phyloP scores from a whole-genome alignment of 1,140 invertebrate species.

The Drosophila simulans region DNA sequence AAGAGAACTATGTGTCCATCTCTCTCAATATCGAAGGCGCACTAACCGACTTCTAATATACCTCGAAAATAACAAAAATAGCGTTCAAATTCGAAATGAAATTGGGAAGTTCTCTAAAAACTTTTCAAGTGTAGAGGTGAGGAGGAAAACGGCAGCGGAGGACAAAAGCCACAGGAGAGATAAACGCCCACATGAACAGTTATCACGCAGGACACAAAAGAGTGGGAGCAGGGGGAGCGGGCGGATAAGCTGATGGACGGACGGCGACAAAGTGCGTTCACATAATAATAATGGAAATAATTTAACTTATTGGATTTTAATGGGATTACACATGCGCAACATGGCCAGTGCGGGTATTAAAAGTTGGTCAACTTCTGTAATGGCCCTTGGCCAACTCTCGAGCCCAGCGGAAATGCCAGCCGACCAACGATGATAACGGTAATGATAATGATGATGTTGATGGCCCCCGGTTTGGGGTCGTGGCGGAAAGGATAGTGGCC shows the following conservation, averaged over 20 bases:
- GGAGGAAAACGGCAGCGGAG: conserved; percentile 14
- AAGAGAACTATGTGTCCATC: too few relatives aligned
- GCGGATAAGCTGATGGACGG: conserved; percentile 49
- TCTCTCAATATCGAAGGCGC: too few relatives aligned
- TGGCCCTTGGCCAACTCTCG: conserved; percentile 43
- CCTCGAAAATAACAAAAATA: too few relatives aligned
- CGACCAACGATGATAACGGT: conserved; percentile 41
- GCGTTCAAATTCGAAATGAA: too few relatives aligned
- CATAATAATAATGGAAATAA: conserved; percentile 84
- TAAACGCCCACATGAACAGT: conserved; percentile 64
- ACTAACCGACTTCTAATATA: too few relatives aligned
- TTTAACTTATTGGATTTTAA: conserved; percentile 84
- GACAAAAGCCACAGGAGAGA: conserved; percentile 65
- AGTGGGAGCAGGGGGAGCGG: not conserved
- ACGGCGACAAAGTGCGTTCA: conserved; percentile 72
- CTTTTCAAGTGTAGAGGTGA: conserved; percentile 11
- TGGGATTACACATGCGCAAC: conserved; percentile 83
- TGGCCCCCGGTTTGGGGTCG: conserved; percentile 31
- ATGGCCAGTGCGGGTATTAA: conserved; percentile 70
- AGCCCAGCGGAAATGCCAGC: conserved; percentile 26
- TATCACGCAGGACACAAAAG: conserved; percentile 50
- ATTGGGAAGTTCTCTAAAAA: not conserved
- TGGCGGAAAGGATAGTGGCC: not conserved
- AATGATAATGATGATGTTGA: conserved; percentile 54
- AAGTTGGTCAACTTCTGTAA: conserved; percentile 74